Conservation (phyloP, 2,888 invertebrate species). For the Microlaimidae sp. region DNA sequence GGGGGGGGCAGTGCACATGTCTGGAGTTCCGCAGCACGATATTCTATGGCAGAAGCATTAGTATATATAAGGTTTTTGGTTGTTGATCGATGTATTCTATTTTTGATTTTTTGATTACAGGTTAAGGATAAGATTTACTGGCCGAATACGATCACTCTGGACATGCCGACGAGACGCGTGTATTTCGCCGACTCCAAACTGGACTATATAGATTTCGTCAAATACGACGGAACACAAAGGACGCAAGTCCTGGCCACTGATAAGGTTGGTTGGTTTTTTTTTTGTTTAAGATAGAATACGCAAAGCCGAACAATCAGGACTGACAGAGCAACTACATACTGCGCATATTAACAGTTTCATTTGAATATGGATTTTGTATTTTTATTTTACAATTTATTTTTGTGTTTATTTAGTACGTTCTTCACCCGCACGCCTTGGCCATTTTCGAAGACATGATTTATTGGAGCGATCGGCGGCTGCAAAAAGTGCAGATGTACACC, state of each 20-base stretch:
- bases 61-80: background rate
- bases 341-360: no score
- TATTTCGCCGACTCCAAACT: constrained; percentile 94
- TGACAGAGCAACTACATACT: no score
- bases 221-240: constrained; percentile 78
- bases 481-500: constrained; percentile 25
- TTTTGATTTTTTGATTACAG: constrained; percentile 17
- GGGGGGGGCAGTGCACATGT: no score
- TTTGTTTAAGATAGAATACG: no score
- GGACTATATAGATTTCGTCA: constrained; percentile 91
- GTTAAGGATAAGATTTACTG: constrained; percentile 56
- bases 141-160: constrained; percentile 93
- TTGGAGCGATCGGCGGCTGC: constrained; percentile 76
- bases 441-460: constrained; percentile 88
- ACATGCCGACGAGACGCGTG: constrained; percentile 72
- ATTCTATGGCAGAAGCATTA: no score
- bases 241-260: constrained; percentile 51
- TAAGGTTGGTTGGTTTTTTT: constrained; percentile 33
- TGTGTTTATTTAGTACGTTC: constrained; percentile 73
- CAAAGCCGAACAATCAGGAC: no score
- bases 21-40: no score
- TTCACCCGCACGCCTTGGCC: constrained; percentile 85
- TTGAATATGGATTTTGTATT: no score
- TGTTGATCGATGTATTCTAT: background rate
- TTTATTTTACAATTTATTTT: no score